These are phyloP conservation scores for Parazoanthus swiftii DNA, from an alignment of 92 coral and sea anemone genomes.

Conservation along the genomic window DNA sequence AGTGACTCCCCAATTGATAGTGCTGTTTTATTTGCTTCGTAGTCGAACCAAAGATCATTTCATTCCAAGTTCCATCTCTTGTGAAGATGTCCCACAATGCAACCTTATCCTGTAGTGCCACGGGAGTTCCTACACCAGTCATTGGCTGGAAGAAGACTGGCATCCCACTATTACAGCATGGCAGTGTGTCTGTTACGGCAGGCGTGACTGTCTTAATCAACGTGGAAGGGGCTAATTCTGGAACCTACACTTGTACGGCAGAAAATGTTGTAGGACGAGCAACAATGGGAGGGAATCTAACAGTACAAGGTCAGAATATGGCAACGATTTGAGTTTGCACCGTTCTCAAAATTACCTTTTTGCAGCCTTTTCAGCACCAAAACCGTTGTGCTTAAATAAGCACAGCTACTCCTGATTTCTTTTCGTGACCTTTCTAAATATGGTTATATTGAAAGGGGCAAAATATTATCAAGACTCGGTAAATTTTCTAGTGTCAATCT, in stretches of 20 bases:
- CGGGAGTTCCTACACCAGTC: conserved; percentile 75
- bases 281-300: conserved; percentile 54
- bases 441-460: too few relatives aligned
- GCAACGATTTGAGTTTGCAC: neutral
- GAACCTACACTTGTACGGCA: conserved; percentile 74
- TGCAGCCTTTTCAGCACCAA: neutral
- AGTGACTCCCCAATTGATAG: neutral
- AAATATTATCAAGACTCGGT: too few relatives aligned
- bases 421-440: too few relatives aligned
- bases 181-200: conserved; percentile 43
- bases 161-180: conserved; percentile 29
- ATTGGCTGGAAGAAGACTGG: conserved; percentile 72
- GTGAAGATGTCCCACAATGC: conserved; percentile 57
- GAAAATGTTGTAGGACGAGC: conserved; percentile 69
- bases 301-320: conserved; percentile 76
- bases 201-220: conserved; percentile 53
- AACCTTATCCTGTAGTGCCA: conserved; percentile 62
- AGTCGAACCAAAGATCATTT: conserved; percentile 75
- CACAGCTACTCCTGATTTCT: too few relatives aligned
- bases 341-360: neutral
- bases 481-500: too few relatives aligned
- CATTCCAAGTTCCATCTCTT: conserved; percentile 65
- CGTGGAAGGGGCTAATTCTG: conserved; percentile 59
- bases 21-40: conserved; percentile 25
- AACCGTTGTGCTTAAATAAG: neutral